These are phyloP conservation scores for Drosophila kuntzei DNA, from an alignment of 2,888 invertebrate species.

Conservation along the genomic window DNA sequence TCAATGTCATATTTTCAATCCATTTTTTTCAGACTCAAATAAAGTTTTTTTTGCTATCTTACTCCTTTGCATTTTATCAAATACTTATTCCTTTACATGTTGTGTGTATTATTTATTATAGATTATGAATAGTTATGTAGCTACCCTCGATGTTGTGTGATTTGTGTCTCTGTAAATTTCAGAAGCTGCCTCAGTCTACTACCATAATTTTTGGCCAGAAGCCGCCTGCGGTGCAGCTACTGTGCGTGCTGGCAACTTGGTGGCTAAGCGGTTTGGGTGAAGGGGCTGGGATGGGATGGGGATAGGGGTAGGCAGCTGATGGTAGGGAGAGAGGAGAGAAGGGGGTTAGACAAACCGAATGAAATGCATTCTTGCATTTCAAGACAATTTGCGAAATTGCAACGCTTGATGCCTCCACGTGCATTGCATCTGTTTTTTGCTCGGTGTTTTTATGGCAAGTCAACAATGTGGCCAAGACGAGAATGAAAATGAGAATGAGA, in stretches of 20 bases:
- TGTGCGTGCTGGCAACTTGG: conserved; percentile 42
- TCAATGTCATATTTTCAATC: no score
- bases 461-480: conserved; percentile 67
- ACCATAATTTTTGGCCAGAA: conserved; percentile 53
- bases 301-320: neutral
- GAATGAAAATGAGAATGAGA: conserved; percentile 35
- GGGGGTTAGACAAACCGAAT: conserved; percentile 50
- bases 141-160: conserved; percentile 23
- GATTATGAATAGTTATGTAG: neutral
- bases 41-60: no score
- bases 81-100: no score
- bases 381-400: conserved; percentile 78
- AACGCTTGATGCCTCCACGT: conserved; percentile 77
- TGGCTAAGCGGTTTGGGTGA: neutral
- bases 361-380: conserved; percentile 76
- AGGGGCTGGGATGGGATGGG: neutral
- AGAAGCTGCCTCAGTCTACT: conserved; percentile 28
- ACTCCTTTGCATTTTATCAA: no score
- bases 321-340: neutral
- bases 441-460: conserved; percentile 71
- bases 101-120: neutral
- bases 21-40: no score
- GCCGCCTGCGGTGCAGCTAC: conserved; percentile 34
- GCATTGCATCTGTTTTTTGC: conserved; percentile 63
- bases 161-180: conserved; percentile 41